A percentile compares a stretch with the other conserved stretches of the same genome.
Conservation (phyloP, 2,888 invertebrate species). For the Trypoxylon attenuatum region DNA sequence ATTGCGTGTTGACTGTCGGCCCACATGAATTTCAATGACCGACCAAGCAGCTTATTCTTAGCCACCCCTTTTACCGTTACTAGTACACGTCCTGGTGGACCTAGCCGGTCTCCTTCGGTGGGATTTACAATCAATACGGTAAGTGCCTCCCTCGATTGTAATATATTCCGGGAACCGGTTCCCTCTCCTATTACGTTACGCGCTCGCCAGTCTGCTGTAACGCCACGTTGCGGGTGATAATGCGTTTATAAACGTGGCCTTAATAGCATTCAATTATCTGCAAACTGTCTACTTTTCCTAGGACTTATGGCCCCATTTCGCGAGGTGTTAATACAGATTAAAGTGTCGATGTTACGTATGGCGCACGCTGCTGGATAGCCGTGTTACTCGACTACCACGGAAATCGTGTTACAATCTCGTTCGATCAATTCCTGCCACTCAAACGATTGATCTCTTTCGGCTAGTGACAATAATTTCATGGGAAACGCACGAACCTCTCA, state of each 20-base stretch:
- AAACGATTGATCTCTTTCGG: too few species aligned
- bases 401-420: too few species aligned
- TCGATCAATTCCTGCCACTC: too few species aligned
- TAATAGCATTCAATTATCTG: conserved; percentile 47
- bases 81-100: conserved; percentile 11
- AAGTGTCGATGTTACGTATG: neutral
- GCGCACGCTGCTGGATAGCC: neutral
- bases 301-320: conserved; percentile 21
- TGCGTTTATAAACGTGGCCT: conserved; percentile 44
- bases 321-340: conserved; percentile 13
- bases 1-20: conserved; percentile 13
- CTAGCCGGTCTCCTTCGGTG: conserved; percentile 15
- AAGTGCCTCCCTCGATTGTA: conserved; percentile 21
- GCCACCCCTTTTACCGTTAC: conserved; percentile 13
- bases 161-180: conserved; percentile 46
- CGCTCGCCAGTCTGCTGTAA: conserved; percentile 28
- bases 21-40: conserved; percentile 23
- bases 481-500: too few species aligned
- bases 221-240: conserved; percentile 39
- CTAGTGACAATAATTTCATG: too few species aligned
- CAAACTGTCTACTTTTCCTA: conserved; percentile 40
- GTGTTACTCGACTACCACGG: too few species aligned
- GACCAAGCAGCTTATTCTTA: neutral
- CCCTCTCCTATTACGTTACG: conserved; percentile 38
- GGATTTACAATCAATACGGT: conserved; percentile 51